These are phyloP conservation scores for Ardeotis arabs DNA, from an alignment of 2,113 vertebrate species.

Conservation along the genomic window DNA sequence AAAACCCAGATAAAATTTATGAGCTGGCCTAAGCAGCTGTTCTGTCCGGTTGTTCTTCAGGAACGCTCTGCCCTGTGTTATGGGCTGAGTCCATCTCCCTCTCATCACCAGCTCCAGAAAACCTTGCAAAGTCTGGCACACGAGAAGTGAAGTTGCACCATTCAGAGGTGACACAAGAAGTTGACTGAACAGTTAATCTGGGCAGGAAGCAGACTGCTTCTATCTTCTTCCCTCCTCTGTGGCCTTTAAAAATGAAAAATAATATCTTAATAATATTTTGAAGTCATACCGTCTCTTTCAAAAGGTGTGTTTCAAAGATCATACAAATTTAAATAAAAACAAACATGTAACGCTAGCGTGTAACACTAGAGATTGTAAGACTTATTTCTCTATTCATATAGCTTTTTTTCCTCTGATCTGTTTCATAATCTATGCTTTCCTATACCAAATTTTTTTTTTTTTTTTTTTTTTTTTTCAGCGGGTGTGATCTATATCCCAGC, in stretches of 20 bases:
- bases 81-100: not conserved
- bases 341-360: not conserved
- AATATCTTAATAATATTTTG: not conserved
- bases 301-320: conserved; percentile 4
- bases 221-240: too few species aligned
- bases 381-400: not conserved
- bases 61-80: not conserved
- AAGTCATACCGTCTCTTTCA: not conserved
- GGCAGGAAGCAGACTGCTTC: not conserved
- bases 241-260: not conserved
- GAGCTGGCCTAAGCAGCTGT: not conserved
- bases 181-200: rapidly evolving
- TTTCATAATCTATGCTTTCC: not conserved
- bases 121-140: not conserved
- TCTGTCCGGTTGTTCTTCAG: not conserved
- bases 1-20: not conserved
- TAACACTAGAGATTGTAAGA: not conserved
- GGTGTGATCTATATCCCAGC: not conserved
- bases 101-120: not conserved
- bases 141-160: rapidly evolving
- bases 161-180: not conserved
- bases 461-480: not conserved
- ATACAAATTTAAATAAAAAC: not conserved
- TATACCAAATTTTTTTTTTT: not conserved
- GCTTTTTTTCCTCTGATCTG: not conserved